These are phyloP conservation scores for Lobophora halterata DNA, from an alignment of 2,888 invertebrate species.

Conservation along the genomic window DNA sequence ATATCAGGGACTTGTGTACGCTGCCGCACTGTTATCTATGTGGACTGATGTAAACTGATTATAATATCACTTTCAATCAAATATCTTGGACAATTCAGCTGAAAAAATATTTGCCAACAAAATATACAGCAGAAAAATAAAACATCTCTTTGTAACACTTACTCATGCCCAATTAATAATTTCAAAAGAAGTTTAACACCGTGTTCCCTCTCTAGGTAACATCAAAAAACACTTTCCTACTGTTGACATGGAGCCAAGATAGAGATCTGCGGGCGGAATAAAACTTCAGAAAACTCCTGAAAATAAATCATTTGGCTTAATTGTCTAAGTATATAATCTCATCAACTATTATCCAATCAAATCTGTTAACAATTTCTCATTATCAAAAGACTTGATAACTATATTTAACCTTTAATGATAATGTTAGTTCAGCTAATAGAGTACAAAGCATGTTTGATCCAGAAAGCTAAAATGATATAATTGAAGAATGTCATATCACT, in stretches of 20 bases:
- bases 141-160: too few species aligned
- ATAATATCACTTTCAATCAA: conserved; percentile 1
- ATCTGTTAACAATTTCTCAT: conserved; percentile 14
- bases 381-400: conserved; percentile 21
- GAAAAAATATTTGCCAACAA: too few species aligned
- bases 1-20: conserved; percentile 75
- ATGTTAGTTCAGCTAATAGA: conserved; percentile 17
- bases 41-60: conserved; percentile 10
- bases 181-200: too few species aligned
- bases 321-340: conserved; percentile 3
- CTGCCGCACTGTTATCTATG: conserved; percentile 41
- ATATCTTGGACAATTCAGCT: background rate
- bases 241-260: too few species aligned
- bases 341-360: conserved; percentile 13
- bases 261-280: too few species aligned
- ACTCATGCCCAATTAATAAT: too few species aligned
- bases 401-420: conserved; percentile 16
- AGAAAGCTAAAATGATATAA: conserved; percentile 8
- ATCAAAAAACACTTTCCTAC: too few species aligned
- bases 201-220: too few species aligned
- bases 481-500: conserved; percentile 8
- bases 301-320: conserved; percentile 4
- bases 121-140: too few species aligned
- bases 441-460: conserved; percentile 14
- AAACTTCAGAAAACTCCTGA: too few species aligned